Conservation (phyloP, 1,140 invertebrate species). For the Zaprionus gabonicus region DNA sequence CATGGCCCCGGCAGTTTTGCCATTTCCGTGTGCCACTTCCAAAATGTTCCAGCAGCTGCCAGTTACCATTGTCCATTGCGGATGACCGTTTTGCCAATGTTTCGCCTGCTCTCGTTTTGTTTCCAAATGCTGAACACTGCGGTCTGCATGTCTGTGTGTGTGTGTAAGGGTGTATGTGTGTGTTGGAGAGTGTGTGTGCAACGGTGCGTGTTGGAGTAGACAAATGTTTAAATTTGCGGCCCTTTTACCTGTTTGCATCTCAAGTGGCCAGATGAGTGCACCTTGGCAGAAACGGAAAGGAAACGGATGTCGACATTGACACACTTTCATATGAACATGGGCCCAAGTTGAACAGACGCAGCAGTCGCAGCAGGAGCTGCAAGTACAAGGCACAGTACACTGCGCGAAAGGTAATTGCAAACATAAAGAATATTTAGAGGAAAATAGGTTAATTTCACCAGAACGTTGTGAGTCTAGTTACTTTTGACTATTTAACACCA, state of each 20-base stretch:
- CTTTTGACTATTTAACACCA: too few species aligned
- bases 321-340: constrained; percentile 78
- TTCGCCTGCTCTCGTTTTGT: constrained; percentile 51
- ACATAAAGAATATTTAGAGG: too few species aligned
- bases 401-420: background rate
- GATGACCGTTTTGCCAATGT: constrained; percentile 82
- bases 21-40: constrained; percentile 58
- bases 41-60: constrained; percentile 35
- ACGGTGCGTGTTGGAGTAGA: constrained; percentile 78
- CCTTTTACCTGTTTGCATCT: constrained; percentile 81
- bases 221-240: constrained; percentile 79
- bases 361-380: background rate
- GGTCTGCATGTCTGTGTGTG: constrained; percentile 21
- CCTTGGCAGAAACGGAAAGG: constrained; percentile 52
- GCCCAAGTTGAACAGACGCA: constrained; percentile 22
- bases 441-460: too few species aligned
- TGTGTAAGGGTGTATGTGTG: background rate
- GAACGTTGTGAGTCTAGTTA: too few species aligned
- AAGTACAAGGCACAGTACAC: constrained; percentile 34
- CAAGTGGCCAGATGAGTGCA: constrained; percentile 64
- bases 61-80: constrained; percentile 58
- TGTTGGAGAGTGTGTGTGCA: constrained; percentile 35
- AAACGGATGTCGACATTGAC: constrained; percentile 81
- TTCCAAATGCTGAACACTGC: constrained; percentile 15
- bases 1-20: constrained; percentile 14